Base-by-base conservation (phyloP, 2,797 vertebrate genomes). In the Euphonia xanthogaster region DNA sequence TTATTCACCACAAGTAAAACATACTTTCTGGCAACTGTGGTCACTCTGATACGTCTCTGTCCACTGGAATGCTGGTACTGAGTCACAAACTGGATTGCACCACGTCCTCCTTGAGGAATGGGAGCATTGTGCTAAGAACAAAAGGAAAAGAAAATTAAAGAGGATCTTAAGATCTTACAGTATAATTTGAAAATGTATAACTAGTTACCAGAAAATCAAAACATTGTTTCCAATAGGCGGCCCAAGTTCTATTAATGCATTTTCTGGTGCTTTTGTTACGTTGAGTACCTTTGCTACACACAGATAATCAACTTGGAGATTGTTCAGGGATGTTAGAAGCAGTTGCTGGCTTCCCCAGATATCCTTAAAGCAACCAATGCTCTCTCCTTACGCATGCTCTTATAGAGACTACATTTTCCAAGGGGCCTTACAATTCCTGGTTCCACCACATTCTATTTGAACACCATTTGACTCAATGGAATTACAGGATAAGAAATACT, bases 61-160 rank as follows among this genome's bases (percentile, higher is more conserved):
- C 99, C 99, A 48, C 99, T 99, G 22, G 99, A 99, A 97, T 99
- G 99, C 76, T 99, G 99, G 97, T 99, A 99, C 96, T 99, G 99
- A 51, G 99, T 99, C 86, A 99, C 99, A 48, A 98, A 99, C 94
- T 99, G 99, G 75, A 99, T 97, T 7, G 99, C 99, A 70, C 99
- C 99, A 7, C 99, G 98, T 37, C 99, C 99, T 62, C 99, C 99
- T 97, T 99, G 99, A 96, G 99, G 99, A 96, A 99, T 99, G 14
- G 99, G 99, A 90, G 99, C 99, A 47, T 99, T 99, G 95, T 99
- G 99, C 99, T 99, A 95, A 40, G 55, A 14, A 78, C 9, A 82
- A 62, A 78, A 97, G 80, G 58, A 54, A 73, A n/a, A 94, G 48
- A 61, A 81, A 79, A 50, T 10, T 5, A 47, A 94, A 35, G 9